phyloP scores from a whole-genome alignment of 2,797 vertebrate species.

The Stomatorhinus walkeri region DNA sequence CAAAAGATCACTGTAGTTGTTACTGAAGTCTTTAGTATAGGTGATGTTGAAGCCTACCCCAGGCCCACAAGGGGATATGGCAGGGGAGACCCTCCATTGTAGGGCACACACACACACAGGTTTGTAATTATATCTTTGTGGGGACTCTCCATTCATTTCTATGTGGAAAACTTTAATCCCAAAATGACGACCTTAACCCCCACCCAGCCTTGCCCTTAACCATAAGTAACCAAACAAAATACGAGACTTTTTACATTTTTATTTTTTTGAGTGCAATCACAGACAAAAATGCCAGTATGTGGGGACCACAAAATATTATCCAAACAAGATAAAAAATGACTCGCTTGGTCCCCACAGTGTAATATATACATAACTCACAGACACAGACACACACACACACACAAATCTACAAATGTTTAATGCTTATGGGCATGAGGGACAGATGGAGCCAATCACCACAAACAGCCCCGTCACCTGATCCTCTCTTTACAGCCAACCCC shows the following conservation, averaged over 20 bases:
- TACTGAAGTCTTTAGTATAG: neutral
- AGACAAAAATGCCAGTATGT: neutral
- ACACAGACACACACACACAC: neutral
- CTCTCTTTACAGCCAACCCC: slow-evolving; percentile 42
- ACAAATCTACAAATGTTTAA: neutral
- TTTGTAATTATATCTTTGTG: neutral
- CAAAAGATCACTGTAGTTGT: neutral
- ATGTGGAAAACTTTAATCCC: neutral
- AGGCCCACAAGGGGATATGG: neutral
- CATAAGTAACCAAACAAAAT: neutral
- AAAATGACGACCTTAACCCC: neutral
- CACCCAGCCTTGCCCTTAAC: neutral
- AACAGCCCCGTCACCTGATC: neutral
- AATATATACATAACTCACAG: neutral
- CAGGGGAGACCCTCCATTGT: neutral
- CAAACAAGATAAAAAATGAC: neutral
- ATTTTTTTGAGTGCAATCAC: neutral
- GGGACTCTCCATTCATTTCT: neutral
- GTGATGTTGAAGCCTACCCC: neutral
- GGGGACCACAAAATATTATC: neutral
- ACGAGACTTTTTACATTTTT: neutral
- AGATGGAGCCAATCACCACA: neutral
- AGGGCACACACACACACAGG: neutral
- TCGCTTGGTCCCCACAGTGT: neutral
- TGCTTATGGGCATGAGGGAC: neutral